phyloP scores from a whole-genome alignment of 2,113 vertebrate species.

The Onychorhynchus coronatus region DNA sequence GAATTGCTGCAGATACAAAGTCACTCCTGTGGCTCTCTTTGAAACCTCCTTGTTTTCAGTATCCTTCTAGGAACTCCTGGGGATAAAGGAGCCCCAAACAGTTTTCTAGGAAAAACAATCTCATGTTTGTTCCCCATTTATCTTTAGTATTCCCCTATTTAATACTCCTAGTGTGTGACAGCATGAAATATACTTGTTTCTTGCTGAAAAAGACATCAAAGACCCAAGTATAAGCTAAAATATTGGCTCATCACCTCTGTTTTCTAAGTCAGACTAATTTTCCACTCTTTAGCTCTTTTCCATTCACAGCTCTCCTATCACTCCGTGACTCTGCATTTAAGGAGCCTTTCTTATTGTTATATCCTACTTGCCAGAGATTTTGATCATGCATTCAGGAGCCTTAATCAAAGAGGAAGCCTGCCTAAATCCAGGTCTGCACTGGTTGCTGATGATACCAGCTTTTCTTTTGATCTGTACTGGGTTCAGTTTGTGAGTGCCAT shows the following conservation, averaged over 20 bases:
- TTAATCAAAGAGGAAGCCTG: neutral
- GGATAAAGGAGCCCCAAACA: neutral
- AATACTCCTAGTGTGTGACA: rapidly evolving
- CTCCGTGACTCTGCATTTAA: neutral
- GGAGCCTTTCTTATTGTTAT: neutral
- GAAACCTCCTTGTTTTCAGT: neutral
- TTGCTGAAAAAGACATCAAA: neutral
- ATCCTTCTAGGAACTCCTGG: neutral
- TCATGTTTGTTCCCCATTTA: rapidly evolving
- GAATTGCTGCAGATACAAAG: neutral
- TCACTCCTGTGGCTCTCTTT: neutral
- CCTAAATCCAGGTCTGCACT: neutral
- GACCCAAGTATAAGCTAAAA: neutral
- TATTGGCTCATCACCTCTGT: neutral
- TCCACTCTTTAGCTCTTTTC: neutral
- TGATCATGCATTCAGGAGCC: neutral
- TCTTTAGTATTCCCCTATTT: neutral
- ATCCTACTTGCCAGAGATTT: neutral
- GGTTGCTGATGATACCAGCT: neutral
- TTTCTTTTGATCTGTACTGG: neutral
- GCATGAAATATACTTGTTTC: neutral
- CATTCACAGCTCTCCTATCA: neutral
- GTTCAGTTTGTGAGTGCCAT: neutral
- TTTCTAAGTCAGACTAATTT: neutral
- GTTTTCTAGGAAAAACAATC: neutral